Percentiles rank a stretch among this genome's conserved stretches.
Conservation (phyloP, 2,797 vertebrate species). For the Rhinella marina region DNA sequence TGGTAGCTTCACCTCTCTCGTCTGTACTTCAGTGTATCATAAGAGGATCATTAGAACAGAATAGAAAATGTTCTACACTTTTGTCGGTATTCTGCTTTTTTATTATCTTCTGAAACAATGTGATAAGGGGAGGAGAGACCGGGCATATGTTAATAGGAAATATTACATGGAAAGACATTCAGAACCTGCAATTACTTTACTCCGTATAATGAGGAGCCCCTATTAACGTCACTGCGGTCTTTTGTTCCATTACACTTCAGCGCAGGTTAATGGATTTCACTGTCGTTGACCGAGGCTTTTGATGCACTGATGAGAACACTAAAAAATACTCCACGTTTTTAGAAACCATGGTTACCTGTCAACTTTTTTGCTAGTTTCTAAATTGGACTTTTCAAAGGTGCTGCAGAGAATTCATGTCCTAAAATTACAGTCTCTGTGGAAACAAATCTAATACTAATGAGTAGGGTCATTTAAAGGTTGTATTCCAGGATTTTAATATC, state of each 20-base stretch:
- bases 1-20: not conserved
- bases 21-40: not conserved
- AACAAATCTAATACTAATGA: not conserved
- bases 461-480: not conserved
- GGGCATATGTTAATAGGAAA: conserved; percentile 35
- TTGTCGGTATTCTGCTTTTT: not conserved
- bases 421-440: not conserved
- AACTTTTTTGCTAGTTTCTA: not conserved
- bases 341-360: not conserved
- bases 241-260: conserved; percentile 22
- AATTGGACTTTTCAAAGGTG: not conserved
- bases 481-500: not conserved
- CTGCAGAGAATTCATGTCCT: not conserved
- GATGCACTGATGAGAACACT: not conserved
- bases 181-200: conserved; percentile 6
- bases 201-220: conserved; percentile 1
- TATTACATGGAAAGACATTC: not conserved
- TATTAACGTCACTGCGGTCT: not conserved
- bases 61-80: not conserved
- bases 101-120: not conserved
- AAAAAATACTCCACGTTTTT: not conserved
- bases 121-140: not conserved
- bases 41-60: not conserved
- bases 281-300: not conserved
- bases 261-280: conserved; percentile 32